Base-by-base conservation (phyloP, 2,888 invertebrate genomes). In the Ypsolopha sequella region DNA sequence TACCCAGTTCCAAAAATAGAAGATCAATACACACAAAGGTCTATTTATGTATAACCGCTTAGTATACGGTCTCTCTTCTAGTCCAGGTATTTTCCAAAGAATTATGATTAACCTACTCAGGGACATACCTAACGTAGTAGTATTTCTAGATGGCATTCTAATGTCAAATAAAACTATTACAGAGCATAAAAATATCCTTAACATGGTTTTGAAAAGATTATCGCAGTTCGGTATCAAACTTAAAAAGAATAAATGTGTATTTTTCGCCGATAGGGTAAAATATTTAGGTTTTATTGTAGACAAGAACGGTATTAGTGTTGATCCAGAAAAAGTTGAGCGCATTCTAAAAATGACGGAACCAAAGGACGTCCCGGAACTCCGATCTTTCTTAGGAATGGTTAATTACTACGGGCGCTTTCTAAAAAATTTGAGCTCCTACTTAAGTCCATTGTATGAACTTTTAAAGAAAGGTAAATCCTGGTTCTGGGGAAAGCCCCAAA, bases 11-110 rank as follows among this genome's bases (percentile, higher is more conserved):
- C n/a, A n/a, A n/a, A n/a, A n/a, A n/a, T n/a, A n/a, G n/a, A n/a
- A n/a, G n/a, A n/a, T n/a, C 9, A 55, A 55, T 33, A 55, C 55
- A 7, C 53, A 54, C 35, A 49, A 43, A 43, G 53, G 53, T 0
- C 43, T 55, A 10, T 55, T 52, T 33, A 33, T 44, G 35, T 55
- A 50, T 35, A 55, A 55, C 43, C 41, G 55, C 33, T 36, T 55
- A 11, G 45, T 49, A 8, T 53, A 53, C 35, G 53, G 55, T 0
- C 36, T 54, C 8, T 35, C 51, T 9, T 51, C 51, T 24, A 50
- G 53, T 14, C 53, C 54, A 7, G 52, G 52, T 3, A 52, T 47
- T 14, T 55, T 55, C 36, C 52, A 53, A 41, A 47, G 52, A 8
- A 52, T 50, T 7, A 47, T 53, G 33, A 51, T 50, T 10, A 36